Evolutionary conservation across 1,140 invertebrate species (phyloP), one percentile per base, ranked within the genome.

Genomic region (Macrobrachium rosenbergii): DNA sequence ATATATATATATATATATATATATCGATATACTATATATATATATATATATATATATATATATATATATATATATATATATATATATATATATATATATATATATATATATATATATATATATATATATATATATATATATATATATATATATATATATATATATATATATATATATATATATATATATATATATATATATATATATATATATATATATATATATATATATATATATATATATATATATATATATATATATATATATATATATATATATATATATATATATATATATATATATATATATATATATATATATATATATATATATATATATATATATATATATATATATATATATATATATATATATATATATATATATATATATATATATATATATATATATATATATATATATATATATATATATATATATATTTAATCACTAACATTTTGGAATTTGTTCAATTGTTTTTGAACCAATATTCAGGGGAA

Each of bases 31-130:
- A n/a, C n/a, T n/a, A n/a, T n/a, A n/a, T n/a, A n/a, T n/a, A n/a
- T n/a, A n/a, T n/a, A 19, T 59, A n/a, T 79, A 23, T 79, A 2
- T 59, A 58, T 79, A 17, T 59, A 23, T 79, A 23, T 79, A 23
- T 59, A 23, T 79, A 6, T 59, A 23, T 59, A 59, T 79, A 52
- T 78, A 52, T 78, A 52, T 78, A 52, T 78, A 52, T 78, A 52
- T 78, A 52, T 78, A 52, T 78, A 52, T 78, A 23, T 79, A 23
- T 79, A n/a, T 79, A 23, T 79, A 23, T 79, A 23, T 79, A 59
- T 79, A 59, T 79, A 59, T 59, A 59, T 79, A 23, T 59, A 59
- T 59, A 59, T 59, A 59, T 79, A 59, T 79, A 23, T 79, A 59
- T 79, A 59, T 79, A 23, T 79, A 23, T 59, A 59, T 59, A n/a